Evolutionary conservation across 2,113 vertebrate species (phyloP), one percentile per base, ranked within the genome.

Genomic region (Chlamydotis undulata): DNA sequence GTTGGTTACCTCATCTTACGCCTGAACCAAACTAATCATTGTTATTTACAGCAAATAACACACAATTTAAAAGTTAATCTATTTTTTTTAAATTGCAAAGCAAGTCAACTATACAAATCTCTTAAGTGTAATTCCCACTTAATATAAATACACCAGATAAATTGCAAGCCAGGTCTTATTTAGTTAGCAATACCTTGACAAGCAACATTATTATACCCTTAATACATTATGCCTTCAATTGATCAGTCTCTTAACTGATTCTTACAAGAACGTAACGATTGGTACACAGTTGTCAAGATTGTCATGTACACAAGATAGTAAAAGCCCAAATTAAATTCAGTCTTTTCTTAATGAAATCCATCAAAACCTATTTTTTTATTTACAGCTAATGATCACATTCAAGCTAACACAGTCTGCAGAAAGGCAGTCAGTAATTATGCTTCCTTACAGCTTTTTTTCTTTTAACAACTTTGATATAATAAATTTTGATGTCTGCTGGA

Each of bases 51-150:
- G 94, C 91, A 97, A 98, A 95, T 96, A 97, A 93, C 86, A 94
- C n/a, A 96, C 87, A 96, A 96, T 97, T 95, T 96, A 94, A 78
- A 96, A 97, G 77, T 96, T 97, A 96, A 98, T 97, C 96, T 95
- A 73, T 94, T 97, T 96, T 94, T 28, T 29, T 45, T 37, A 68
- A 67, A 90, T 87, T 95, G 81, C 91, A 96, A 96, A 95, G 83
- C 53, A 57, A 95, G 94, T 95, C 80, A 95, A 88, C 87, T 97
- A 91, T 64, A 95, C 77, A 91, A 92, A 83, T 73, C 87, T 96
- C 57, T 78, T 78, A 88, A 81, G 63, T 60, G 70, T 91, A 94
- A 91, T 95, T 97, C 78, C 83, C 87, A 90, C 69, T 96, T 97
- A 95, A 95, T 83, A 85, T 87, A 97, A 97, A 83, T 81, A 96